Evolutionary conservation across 2,113 vertebrate genomes (phyloP).

Genomic region (Grantiella picta): DNA sequence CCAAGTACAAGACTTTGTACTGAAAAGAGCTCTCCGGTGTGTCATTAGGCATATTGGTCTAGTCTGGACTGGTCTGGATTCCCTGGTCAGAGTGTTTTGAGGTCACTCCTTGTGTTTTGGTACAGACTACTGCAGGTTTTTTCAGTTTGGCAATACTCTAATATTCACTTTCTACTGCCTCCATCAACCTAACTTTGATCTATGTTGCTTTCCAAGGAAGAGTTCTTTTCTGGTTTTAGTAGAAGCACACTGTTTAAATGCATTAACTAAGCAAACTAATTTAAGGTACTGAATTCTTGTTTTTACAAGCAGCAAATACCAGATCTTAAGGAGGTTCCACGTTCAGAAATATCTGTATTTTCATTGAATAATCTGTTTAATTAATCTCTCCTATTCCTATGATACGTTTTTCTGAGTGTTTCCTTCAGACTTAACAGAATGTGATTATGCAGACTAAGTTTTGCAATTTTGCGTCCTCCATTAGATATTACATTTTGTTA

Average conservation of each 20-base stretch:
- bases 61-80: slow-evolving; percentile 11
- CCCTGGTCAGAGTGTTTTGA: neutral
- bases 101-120: neutral
- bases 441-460: neutral
- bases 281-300: neutral
- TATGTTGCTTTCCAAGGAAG: neutral
- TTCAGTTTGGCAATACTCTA: neutral
- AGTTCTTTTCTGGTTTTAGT: neutral
- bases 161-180: neutral
- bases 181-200: neutral
- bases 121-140: neutral
- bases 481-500: neutral
- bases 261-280: neutral
- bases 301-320: neutral
- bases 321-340: neutral
- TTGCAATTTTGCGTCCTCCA: neutral
- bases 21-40: slow-evolving; percentile 65
- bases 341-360: neutral
- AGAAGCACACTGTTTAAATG: neutral
- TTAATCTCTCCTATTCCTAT: neutral
- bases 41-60: slow-evolving; percentile 55
- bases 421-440: neutral
- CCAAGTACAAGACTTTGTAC: slow-evolving; percentile 66
- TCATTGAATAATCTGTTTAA: neutral
- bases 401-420: neutral